Base-by-base conservation (phyloP, 1,140 invertebrate genomes). In the Pseudoatta argentina region DNA sequence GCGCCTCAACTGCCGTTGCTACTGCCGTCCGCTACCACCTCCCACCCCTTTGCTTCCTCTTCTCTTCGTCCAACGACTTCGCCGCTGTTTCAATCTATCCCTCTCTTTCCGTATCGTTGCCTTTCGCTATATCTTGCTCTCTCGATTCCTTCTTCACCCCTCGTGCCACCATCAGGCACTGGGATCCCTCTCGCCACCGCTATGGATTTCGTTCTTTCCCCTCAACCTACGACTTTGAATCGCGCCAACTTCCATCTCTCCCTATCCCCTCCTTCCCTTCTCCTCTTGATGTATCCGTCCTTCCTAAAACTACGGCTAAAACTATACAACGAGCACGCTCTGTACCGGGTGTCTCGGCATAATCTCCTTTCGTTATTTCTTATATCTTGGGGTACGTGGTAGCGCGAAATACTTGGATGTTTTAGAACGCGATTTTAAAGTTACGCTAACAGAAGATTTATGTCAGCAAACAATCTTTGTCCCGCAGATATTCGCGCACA, bases 1-100 rank as follows among this genome's bases (percentile, higher is more conserved):
- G 95, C 95, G 95, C 95, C 93, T 95, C 94, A 95, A 95, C 94
- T 94, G 89, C 93, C 94, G 89, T 94, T 86, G 90, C 93, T 93
- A 94, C 92, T 94, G 91, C 94, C 94, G 91, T 93, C 91, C 87
- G 88, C 88, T 86, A 69, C 86, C 89, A 81, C 87, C 87, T 85
- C 91, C 86, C 85, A 78, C 27, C 91, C 86, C 86, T 66, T 69
- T 48, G 63, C 71, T 72, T 76, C 89, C 90, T 91, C 91, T 86
- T 85, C 88, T 88, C 63, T 57, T 87, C 85, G 86, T 89, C 89
- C 88, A 89, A 71, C 75, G 55, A 57, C 86, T 63, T 73, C 72
- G 61, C 63, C 48, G 73, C 72, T 79, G 85, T 86, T 78, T 82
- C 79, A 87, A 81, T 57, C 67, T 66, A 63, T 44, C 87, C 59